A percentile compares a stretch with the other conserved stretches of the same genome.
phyloP scores from a whole-genome alignment of 1,140 invertebrate genomes.

The Hycleus cichorii region DNA sequence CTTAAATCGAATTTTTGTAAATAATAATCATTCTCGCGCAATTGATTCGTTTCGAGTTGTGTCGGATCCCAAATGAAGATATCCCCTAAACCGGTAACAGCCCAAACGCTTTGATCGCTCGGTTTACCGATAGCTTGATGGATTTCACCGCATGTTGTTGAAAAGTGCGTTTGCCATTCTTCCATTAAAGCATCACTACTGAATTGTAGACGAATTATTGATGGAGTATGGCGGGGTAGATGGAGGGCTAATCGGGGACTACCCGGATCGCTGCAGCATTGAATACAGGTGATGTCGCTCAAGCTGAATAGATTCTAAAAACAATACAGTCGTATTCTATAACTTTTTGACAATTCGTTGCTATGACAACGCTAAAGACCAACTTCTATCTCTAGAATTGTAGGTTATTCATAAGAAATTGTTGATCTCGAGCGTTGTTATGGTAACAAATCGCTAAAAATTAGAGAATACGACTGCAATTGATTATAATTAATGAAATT shows the following conservation, averaged over 20 bases:
- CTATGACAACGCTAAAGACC: no score
- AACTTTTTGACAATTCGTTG: neutral
- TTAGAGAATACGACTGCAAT: no score
- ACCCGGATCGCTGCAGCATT: constrained; percentile 68
- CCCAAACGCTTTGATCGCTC: constrained; percentile 65
- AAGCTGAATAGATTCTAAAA: constrained; percentile 53
- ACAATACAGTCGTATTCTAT: neutral
- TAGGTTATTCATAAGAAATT: neutral
- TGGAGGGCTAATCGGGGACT: constrained; percentile 64
- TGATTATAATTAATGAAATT: constrained; percentile 13
- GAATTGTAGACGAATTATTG: constrained; percentile 63
- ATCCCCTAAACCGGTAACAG: constrained; percentile 69
- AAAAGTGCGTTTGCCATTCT: constrained; percentile 75
- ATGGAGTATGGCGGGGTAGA: constrained; percentile 52
- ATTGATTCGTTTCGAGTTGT: constrained; percentile 42
- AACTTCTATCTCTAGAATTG: neutral
- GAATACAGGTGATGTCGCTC: constrained; percentile 65
- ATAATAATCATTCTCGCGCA: constrained; percentile 42
- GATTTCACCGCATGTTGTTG: constrained; percentile 44
- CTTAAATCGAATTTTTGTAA: constrained; percentile 62
- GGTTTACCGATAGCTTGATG: constrained; percentile 44
- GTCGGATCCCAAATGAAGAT: constrained; percentile 69
- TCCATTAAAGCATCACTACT: constrained; percentile 72
- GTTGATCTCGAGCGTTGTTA: no score
- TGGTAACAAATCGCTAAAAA: no score